Evolutionary conservation across 2,113 vertebrate genomes (phyloP).

Genomic region (Pluvianellus socialis): DNA sequence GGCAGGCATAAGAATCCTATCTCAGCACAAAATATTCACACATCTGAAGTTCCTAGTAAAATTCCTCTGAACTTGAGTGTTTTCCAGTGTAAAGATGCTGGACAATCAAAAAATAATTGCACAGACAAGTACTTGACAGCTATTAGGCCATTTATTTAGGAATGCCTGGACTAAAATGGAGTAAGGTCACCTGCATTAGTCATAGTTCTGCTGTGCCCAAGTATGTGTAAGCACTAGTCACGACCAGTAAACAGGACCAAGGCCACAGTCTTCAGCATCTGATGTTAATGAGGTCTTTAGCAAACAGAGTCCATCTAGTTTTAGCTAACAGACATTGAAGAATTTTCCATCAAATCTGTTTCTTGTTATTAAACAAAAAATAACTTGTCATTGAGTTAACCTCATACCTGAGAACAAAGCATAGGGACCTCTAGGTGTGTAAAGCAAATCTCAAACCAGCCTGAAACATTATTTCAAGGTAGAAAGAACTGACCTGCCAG

Average conservation of each 20-base stretch:
- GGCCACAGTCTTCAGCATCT: not conserved
- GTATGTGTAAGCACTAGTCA: not conserved
- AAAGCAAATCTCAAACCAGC: not conserved
- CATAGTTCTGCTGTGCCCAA: not conserved
- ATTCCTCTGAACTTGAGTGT: not conserved
- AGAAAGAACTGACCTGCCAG: not conserved
- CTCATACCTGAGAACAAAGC: not conserved
- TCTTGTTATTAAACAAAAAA: not conserved
- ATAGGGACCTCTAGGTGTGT: not conserved
- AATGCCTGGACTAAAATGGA: not conserved
- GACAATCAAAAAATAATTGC: not conserved
- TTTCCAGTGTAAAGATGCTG: not conserved
- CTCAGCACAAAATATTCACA: not conserved
- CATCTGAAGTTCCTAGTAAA: not conserved
- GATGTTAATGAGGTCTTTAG: not conserved
- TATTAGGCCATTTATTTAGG: conserved; percentile 38
- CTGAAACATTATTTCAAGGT: not conserved
- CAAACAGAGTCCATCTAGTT: not conserved
- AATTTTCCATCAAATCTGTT: not conserved
- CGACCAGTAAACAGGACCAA: not conserved
- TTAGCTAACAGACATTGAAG: not conserved
- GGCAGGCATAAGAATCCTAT: not conserved
- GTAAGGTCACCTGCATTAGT: not conserved
- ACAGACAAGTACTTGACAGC: not conserved
- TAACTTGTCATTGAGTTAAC: accelerated